A percentile compares a stretch with the other conserved stretches of the same genome.
phyloP scores from a whole-genome alignment of 2,888 invertebrate genomes.

The Leistus spinibarbis region DNA sequence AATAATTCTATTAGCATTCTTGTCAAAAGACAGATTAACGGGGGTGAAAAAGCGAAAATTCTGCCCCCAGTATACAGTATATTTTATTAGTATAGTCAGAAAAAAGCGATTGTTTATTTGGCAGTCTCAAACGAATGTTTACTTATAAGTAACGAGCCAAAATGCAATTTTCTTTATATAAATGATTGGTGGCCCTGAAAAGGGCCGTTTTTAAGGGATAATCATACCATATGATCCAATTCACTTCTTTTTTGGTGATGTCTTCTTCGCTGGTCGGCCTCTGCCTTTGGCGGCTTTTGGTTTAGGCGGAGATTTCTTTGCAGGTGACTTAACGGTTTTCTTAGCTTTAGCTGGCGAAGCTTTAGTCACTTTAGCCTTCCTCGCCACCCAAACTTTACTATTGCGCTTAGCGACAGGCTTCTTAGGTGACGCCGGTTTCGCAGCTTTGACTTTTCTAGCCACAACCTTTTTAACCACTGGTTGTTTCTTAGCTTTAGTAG shows the following conservation, averaged over 20 bases:
- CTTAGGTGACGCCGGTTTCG: constrained; percentile 47
- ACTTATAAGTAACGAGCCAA: too few species aligned
- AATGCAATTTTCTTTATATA: background rate
- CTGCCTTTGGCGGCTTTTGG: constrained; percentile 49
- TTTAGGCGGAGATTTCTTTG: constrained; percentile 55
- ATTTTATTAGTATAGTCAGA: too few species aligned
- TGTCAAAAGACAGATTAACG: too few species aligned
- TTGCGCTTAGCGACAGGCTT: constrained; percentile 42
- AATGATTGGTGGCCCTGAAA: constrained; percentile 51
- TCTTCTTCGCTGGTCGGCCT: constrained; percentile 17
- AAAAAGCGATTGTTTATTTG: too few species aligned
- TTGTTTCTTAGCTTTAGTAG: constrained; percentile 42
- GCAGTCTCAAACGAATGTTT: too few species aligned
- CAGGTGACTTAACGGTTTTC: constrained; percentile 50
- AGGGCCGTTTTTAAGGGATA: constrained; percentile 46
- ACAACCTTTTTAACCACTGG: background rate
- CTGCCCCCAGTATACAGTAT: too few species aligned
- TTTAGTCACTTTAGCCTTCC: constrained; percentile 45
- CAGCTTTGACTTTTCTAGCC: constrained; percentile 17
- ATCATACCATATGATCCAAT: background rate
- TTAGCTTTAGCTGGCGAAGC: constrained; percentile 53
- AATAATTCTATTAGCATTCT: too few species aligned
- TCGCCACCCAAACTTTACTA: constrained; percentile 42
- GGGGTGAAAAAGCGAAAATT: too few species aligned
- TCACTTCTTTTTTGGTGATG: constrained; percentile 32